phyloP scores from a whole-genome alignment of 2,888 invertebrate species.

The Amblyjoppa fuscipennis region DNA sequence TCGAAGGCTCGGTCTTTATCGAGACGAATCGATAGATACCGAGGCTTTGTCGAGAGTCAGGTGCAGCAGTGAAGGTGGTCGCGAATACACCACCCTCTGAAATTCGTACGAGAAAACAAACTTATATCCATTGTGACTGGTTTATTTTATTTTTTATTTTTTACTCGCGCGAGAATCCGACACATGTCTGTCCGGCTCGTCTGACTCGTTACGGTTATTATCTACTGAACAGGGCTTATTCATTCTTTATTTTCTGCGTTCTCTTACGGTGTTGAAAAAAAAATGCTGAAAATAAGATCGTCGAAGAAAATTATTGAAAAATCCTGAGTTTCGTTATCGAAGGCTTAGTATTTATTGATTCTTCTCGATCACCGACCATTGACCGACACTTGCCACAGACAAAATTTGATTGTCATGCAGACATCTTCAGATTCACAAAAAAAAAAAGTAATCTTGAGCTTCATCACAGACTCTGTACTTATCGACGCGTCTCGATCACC shows the following conservation, averaged over 20 bases:
- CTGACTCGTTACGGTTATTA: constrained; percentile 67
- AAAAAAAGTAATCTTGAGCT: too few species aligned
- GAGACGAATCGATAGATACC: too few species aligned
- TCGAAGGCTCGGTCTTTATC: neutral
- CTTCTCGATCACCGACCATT: too few species aligned
- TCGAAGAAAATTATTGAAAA: neutral
- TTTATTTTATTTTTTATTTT: constrained; percentile 49
- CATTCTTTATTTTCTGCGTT: constrained; percentile 54
- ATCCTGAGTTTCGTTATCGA: too few species aligned
- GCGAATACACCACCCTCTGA: constrained; percentile 14
- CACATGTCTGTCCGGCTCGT: constrained; percentile 50
- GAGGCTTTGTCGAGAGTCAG: too few species aligned
- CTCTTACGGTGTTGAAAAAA: constrained; percentile 53
- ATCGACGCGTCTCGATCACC: too few species aligned
- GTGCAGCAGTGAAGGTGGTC: constrained; percentile 7
- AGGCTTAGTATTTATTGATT: too few species aligned
- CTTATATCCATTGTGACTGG: constrained; percentile 60
- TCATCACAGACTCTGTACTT: too few species aligned
- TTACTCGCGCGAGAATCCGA: constrained; percentile 43
- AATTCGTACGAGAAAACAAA: constrained; percentile 67
- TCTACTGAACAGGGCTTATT: constrained; percentile 57
- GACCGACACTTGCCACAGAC: too few species aligned
- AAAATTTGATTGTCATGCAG: too few species aligned
- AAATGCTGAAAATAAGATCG: neutral
- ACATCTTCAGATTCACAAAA: too few species aligned